Base-by-base conservation (phyloP, 2,888 invertebrate genomes). In the Acleris cristana region DNA sequence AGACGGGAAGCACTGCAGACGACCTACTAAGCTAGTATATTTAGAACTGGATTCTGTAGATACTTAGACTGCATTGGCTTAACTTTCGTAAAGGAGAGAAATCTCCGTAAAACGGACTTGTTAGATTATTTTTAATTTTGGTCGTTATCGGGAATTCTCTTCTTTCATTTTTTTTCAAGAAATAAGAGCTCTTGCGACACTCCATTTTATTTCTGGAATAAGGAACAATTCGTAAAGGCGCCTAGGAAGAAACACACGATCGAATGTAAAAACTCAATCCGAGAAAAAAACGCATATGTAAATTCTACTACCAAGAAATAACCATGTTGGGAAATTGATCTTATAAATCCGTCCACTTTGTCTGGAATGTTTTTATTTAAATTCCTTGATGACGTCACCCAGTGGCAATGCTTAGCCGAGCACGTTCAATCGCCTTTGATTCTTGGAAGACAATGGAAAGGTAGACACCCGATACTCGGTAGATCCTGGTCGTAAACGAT, bases 1-100 rank as follows among this genome's bases (percentile, higher is more conserved):
- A 82, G 79, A 80, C 85, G 79, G 86, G 84, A 86, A 86, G 82
- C 75, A 70, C 63, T 64, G 73, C 76, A 81, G 80, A 78, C 83
- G 84, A 79, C 83, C 83, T 84, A 84, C 76, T 73, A 70, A 52
- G 53, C 45, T 53, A 23, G 19, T 62, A 58, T 56, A 52, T 58
- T 69, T 67, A 67, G 67, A 34, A 62, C 51, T 44, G 26, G 40
- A 30, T 64, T 7, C 56, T 60, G 64, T 57, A 61, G 51, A 56
- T 30, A 34, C 34, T 40, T 48, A 40, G 55, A 63, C 21, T 48
- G 54, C 45, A 53, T 26, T 44, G 49, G 51, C 53, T 58, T 48
- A 40, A 57, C 61, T 56, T 56, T 48, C 54, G 59, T 59, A 49
- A 54, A 40, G 4, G 48, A 12, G 30, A 52, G 45, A 52, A 26